Conservation (phyloP, 2,797 vertebrate species). For the Clarias laeviceps region DNA sequence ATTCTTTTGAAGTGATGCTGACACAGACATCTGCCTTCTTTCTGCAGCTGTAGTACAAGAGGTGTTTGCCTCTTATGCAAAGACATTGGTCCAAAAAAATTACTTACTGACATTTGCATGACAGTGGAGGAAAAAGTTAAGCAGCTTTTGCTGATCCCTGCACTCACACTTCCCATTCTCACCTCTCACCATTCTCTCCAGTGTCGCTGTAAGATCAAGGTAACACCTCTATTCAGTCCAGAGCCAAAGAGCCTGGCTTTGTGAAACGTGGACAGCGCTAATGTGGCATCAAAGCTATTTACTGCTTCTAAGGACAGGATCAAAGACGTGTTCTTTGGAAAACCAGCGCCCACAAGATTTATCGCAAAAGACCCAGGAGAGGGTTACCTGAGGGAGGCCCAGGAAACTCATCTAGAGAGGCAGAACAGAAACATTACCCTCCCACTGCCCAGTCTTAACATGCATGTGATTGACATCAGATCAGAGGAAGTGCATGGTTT, state of each 20-base stretch:
- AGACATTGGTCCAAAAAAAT: conserved; percentile 36
- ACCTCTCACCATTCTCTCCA: conserved; percentile 32
- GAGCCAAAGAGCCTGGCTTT: conserved; percentile 31
- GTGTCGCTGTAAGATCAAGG: conserved; percentile 49
- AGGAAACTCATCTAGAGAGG: not conserved
- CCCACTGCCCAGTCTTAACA: conserved; percentile 63
- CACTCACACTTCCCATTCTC: conserved; percentile 53
- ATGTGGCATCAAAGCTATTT: conserved; percentile 56
- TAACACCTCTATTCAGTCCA: conserved; percentile 55
- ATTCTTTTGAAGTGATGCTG: conserved; percentile 40
- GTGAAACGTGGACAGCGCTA: conserved; percentile 50
- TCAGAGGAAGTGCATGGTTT: conserved; percentile 67
- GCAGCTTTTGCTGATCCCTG: conserved; percentile 27
- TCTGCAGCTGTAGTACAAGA: conserved; percentile 16
- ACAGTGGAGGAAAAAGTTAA: conserved; percentile 39
- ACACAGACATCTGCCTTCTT: conserved; percentile 11
- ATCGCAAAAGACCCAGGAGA: conserved; percentile 35
- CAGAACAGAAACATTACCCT: conserved; percentile 10
- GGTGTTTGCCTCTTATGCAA: conserved; percentile 35
- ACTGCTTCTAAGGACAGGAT: conserved; percentile 49
- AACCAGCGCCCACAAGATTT: conserved; percentile 51
- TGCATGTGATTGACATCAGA: conserved; percentile 71
- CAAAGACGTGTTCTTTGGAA: conserved; percentile 48
- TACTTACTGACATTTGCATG: conserved; percentile 57
- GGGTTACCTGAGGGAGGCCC: conserved; percentile 49